Evolutionary conservation across 35 echinoderm and acorn worm genomes (phyloP), one percentile per base, ranked within the genome.

Genomic region (Apostichopus parvimensis): DNA sequence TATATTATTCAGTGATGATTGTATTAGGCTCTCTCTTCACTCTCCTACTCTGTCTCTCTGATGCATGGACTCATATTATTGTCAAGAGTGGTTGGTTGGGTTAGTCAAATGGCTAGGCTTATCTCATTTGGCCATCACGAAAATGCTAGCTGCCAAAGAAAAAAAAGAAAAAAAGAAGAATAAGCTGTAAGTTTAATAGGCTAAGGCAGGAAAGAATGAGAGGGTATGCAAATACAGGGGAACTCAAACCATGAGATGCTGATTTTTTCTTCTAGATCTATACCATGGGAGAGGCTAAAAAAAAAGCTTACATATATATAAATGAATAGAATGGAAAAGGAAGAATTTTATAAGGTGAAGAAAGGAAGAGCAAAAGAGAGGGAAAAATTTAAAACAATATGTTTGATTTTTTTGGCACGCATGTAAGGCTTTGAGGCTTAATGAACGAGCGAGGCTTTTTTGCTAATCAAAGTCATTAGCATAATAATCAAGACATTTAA

Each of bases 61-160:
- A 82, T 54, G 79, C 79, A 82, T 54, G 34, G 79, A 57, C 79
- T 82, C 79, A 82, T 82, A 68, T 14, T 14, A 18, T 18, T 18
- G n/a, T 25, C 79, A 55, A 17, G n/a, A 82, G 34, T 34, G 25
- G 79, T 54, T 82, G 45, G 55, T 82, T 82, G 79, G 34, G 34
- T 45, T 82, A 11, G 64, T 68, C 18, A 82, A 57, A 45, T 45
- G 79, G 79, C 79, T 82, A 82, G 79, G 79, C 79, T 82, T 82
- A 82, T 56, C 79, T 82, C 55, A 82, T 82, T 45, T 82, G 79
- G 28, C 79, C 52, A 56, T 82, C 25, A 82, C 54, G 79, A 68
- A 14, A 18, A 45, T 45, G 79, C 34, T 18, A 54, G 79, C 45
- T 82, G 79, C 79, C 79, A 82, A 11, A 68, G 18, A 68, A 68